These are phyloP conservation scores for Lytechinus pictus DNA, from an alignment of 35 echinoderm and acorn worm genomes.

Conservation along the genomic window DNA sequence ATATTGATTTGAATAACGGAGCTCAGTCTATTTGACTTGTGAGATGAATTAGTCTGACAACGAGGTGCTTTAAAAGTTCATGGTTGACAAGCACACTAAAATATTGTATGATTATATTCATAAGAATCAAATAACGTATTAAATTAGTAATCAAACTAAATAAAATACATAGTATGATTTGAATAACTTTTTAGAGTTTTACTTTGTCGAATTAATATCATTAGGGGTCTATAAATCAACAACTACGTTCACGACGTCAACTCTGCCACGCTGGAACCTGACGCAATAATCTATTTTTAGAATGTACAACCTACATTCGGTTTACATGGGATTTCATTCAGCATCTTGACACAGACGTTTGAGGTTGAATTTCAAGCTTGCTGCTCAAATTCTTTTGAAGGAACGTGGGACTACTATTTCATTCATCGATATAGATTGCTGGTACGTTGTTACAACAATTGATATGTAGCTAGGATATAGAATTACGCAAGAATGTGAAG, in stretches of 20 bases:
- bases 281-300: constrained; percentile 48
- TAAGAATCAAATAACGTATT: too few species aligned
- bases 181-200: background rate
- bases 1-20: background rate
- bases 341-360: background rate
- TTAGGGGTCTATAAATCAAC: background rate
- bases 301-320: background rate
- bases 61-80: background rate
- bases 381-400: background rate
- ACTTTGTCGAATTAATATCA: background rate
- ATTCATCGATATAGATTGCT: background rate
- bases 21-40: background rate
- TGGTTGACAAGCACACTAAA: background rate
- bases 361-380: background rate
- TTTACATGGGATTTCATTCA: background rate
- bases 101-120: too few species aligned
- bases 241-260: constrained; percentile 26
- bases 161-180: too few species aligned
- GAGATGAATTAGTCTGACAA: background rate
- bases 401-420: constrained; percentile 9
- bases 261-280: constrained; percentile 51
- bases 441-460: background rate
- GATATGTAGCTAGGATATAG: background rate
- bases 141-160: too few species aligned
- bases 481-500: background rate